Base-by-base conservation (phyloP, 2,797 vertebrate genomes). In the Hapalemur alaotrensis region DNA sequence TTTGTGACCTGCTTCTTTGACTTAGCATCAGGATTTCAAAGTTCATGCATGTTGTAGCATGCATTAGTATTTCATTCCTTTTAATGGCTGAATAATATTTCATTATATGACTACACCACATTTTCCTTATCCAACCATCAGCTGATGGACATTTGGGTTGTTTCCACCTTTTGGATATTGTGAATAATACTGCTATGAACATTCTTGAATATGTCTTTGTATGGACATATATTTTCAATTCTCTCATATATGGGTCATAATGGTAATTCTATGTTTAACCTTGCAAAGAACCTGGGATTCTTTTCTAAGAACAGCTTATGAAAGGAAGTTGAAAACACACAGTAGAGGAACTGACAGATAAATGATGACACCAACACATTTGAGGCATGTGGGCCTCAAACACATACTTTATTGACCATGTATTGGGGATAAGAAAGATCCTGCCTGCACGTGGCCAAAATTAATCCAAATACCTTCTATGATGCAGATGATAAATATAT, bases 1-100 rank as follows among this genome's bases (percentile, higher is more conserved):
- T 95, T 52, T 88, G 73, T 67, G 54, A 73, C 61, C 93, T 48
- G 70, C 50, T 85, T 91, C 32, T 80, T 95, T 88, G 48, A 69
- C 9, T 89, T 88, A 59, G 43, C 20, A 50, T 76, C 12, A 80
- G 84, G 11, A 46, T 92, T 69, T 61, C 25, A 61, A 73, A 28
- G 15, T 84, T 61, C 13, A 85, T 84, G 5, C 22, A 32, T 63
- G 52, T 18, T 69, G 38, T 54, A 75, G 46, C 9, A 50, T 25
- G 18, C 46, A 73, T 78, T 76, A 54, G n/a, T 22, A 87, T 35
- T 91, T 95, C 59, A 41, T 79, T 91, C 17, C 32, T 84, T 83
- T 83, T 63, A 38, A 18, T 65, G n/a, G 48, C 35, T 41, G 50
- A 48, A 15, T 93, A 84, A 73, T 75, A 88, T 88, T 84, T 57